A percentile compares a stretch with the other conserved stretches of the same genome.
phyloP scores from a whole-genome alignment of 2,113 vertebrate species.

The Drymodes brunneopygia region DNA sequence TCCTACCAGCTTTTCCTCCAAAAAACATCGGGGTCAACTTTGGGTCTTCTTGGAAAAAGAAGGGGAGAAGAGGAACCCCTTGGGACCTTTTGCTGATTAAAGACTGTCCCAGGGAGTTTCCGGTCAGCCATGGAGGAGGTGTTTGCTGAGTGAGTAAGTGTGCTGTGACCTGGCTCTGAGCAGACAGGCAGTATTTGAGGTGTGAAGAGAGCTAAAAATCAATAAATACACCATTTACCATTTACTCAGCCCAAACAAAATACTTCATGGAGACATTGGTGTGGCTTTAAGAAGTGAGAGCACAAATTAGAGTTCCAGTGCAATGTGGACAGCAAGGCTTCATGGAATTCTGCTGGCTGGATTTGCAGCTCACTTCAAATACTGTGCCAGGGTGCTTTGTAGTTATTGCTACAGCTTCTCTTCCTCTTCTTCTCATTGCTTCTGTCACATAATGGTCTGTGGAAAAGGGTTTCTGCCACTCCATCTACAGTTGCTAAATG shows the following conservation, averaged over 20 bases:
- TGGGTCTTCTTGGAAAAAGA: background rate
- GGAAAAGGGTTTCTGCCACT: background rate
- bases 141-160: background rate
- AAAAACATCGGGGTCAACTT: fast-evolving
- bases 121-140: background rate
- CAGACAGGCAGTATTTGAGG: background rate
- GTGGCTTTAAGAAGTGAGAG: background rate
- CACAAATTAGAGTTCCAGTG: background rate
- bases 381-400: background rate
- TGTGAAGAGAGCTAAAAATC: conserved; percentile 31
- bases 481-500: background rate
- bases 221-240: conserved; percentile 9
- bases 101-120: background rate
- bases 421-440: background rate
- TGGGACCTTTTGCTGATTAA: background rate
- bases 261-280: background rate
- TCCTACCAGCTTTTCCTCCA: background rate
- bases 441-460: background rate
- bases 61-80: background rate
- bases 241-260: conserved; percentile 38
- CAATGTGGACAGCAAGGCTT: background rate
- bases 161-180: background rate
- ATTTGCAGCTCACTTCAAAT: background rate
- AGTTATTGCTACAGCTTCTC: background rate
- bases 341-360: background rate